Percentiles rank a stretch among this genome's conserved stretches.
Evolutionary conservation across 2,113 vertebrate genomes (phyloP).

Genomic region (Leptocoma aspasia): DNA sequence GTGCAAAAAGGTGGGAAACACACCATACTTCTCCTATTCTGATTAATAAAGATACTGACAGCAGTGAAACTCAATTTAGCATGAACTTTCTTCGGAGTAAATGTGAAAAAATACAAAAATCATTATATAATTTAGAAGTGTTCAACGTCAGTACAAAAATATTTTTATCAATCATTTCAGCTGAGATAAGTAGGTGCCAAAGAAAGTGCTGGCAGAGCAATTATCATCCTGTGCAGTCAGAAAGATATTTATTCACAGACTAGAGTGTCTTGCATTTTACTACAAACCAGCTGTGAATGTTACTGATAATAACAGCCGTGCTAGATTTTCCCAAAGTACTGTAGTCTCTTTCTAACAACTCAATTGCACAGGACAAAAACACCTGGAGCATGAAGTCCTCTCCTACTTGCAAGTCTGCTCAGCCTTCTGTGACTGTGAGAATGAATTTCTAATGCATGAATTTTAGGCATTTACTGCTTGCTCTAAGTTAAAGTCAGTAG

Average conservation of each 20-base stretch:
- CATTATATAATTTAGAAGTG: conserved; percentile 72
- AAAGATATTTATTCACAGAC: conserved; percentile 77
- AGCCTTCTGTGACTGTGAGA: conserved; percentile 54
- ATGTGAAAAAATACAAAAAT: conserved; percentile 67
- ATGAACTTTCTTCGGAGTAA: conserved; percentile 57
- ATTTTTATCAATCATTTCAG: conserved; percentile 76
- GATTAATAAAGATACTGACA: conserved; percentile 25
- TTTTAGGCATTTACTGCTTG: conserved; percentile 39
- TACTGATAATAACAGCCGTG: conserved; percentile 69
- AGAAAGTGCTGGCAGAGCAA: conserved; percentile 76
- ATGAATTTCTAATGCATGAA: conserved; percentile 46
- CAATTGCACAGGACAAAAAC: conserved; percentile 61
- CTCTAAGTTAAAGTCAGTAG: conserved; percentile 4
- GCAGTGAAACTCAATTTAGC: conserved; percentile 6
- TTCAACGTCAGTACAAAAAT: conserved; percentile 72
- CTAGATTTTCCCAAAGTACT: conserved; percentile 61
- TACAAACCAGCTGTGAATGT: conserved; percentile 68
- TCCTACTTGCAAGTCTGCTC: conserved; percentile 40
- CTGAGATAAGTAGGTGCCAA: conserved; percentile 74
- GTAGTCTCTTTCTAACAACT: conserved; percentile 57
- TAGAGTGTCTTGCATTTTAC: conserved; percentile 66
- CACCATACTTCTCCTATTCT: conserved; percentile 13
- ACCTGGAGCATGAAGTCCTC: conserved; percentile 50
- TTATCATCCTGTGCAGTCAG: conserved; percentile 74
- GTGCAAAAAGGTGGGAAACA: neutral